phyloP scores from a whole-genome alignment of 2,888 invertebrate species.

The Chrysolina americana region DNA sequence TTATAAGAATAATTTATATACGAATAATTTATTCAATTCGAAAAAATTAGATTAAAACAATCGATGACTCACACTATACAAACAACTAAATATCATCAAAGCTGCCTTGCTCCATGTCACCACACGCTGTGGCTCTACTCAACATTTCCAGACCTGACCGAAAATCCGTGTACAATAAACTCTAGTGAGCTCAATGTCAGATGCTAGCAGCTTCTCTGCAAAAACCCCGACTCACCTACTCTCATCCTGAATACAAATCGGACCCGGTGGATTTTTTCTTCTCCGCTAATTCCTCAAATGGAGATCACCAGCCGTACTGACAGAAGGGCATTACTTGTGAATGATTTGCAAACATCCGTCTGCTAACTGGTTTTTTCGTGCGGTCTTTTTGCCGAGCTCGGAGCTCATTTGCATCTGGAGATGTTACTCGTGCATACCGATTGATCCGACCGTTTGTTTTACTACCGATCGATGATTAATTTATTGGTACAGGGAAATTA shows the following conservation, averaged over 20 bases:
- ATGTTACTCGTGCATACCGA: conserved; percentile 24
- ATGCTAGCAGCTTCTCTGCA: background rate
- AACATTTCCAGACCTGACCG: background rate
- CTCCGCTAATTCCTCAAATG: conserved; percentile 49
- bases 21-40: too few relatives aligned
- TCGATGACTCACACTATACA: too few relatives aligned
- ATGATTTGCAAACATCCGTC: conserved; percentile 51
- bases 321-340: conserved; percentile 45
- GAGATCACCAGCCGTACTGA: conserved; percentile 44
- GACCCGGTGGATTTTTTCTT: conserved; percentile 10
- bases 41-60: too few relatives aligned
- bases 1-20: too few relatives aligned
- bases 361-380: conserved; percentile 27
- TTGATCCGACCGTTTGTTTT: conserved; percentile 19
- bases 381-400: conserved; percentile 30
- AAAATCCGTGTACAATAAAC: background rate
- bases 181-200: background rate
- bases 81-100: too few relatives aligned
- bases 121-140: too few relatives aligned
- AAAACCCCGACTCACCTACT: conserved; percentile 7
- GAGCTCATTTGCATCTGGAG: conserved; percentile 22
- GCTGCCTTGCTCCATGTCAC: too few relatives aligned
- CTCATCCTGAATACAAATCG: conserved; percentile 16
- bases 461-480: conserved; percentile 34
- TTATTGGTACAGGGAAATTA: conserved; percentile 20